Base-by-base conservation (phyloP, 2,797 vertebrate genomes). In the Neostethus bicornis region DNA sequence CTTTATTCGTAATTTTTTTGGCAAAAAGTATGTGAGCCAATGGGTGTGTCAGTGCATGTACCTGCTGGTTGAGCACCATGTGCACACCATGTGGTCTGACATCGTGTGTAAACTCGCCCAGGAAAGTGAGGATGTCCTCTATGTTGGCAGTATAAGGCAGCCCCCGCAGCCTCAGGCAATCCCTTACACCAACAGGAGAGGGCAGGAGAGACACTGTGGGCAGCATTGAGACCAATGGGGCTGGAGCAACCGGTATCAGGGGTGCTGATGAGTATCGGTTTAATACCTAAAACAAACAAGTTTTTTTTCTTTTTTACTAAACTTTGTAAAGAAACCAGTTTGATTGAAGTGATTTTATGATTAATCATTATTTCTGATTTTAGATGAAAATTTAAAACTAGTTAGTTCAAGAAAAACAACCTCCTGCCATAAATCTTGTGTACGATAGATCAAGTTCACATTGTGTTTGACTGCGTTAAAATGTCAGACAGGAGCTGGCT, bases 41-140 rank as follows among this genome's bases (percentile, higher is more conserved):
- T 48, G 58, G 69, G 79, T 56, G 69, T 76, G 83, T 54, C 60
- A 1, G 47, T 56, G 58, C 73, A 71, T 20, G 64, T 85, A 98
- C 96, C 94, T 99, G 96, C 73, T 97, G 96, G 81, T 99, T 99
- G 61, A 99, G 93, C 49, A 99, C 96, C 96, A 99, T 97, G 84
- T 99, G 96, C 46, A 99, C 95, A 16, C 96, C 96, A 0, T 98
- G 96, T 13, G 92, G 96, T 83, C 94, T 92, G 76, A 99, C 95
- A 65, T 98, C 96, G 0, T 84, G 92, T 1, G 94, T 96, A 56
- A 95, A 94, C 19, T 99, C 96, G 70, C 95, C 96, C 77, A 99
- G 86, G 63, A 99, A 99, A 44, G 93, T 92, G 72, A 99, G 85
- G 85, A 99, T 97, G 81, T 99, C 96, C 49, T 98, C 96, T 0